Conservation (phyloP, 2,888 invertebrate species). For the Blastobasis lacticolella region DNA sequence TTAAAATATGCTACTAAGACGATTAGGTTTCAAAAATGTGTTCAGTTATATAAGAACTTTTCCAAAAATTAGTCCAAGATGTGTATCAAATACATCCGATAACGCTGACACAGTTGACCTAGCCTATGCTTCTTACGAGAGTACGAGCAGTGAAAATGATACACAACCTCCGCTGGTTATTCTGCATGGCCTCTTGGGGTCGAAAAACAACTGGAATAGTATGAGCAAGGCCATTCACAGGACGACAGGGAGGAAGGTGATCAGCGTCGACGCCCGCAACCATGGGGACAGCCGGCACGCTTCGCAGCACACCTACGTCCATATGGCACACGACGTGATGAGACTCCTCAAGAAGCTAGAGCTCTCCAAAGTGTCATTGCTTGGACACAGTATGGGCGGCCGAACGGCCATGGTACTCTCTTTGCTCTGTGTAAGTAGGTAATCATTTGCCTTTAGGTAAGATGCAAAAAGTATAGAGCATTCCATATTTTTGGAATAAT, state of each 20-base stretch:
- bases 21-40: slow-evolving; percentile 27
- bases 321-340: slow-evolving; percentile 78
- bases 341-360: slow-evolving; percentile 77
- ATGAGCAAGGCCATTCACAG: slow-evolving; percentile 84
- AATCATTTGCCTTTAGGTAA: no score
- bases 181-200: slow-evolving; percentile 93
- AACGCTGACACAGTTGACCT: slow-evolving; percentile 75
- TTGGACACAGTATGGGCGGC: slow-evolving; percentile 99
- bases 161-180: slow-evolving; percentile 81
- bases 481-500: not conserved
- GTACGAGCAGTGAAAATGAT: slow-evolving; percentile 39
- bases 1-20: slow-evolving; percentile 15
- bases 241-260: slow-evolving; percentile 81
- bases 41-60: slow-evolving; percentile 19
- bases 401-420: slow-evolving; percentile 90
- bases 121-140: slow-evolving; percentile 80
- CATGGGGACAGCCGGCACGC: slow-evolving; percentile 95
- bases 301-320: slow-evolving; percentile 80
- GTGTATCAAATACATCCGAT: slow-evolving; percentile 32
- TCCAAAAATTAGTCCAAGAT: slow-evolving; percentile 26
- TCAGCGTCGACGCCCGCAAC: slow-evolving; percentile 92
- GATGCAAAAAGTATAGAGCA: no score
- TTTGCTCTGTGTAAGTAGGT: slow-evolving; percentile 73
- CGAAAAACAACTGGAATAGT: slow-evolving; percentile 94
- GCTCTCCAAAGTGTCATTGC: slow-evolving; percentile 77